Evolutionary conservation across 2,888 invertebrate genomes (phyloP).

Genomic region (Aquatica leii): DNA sequence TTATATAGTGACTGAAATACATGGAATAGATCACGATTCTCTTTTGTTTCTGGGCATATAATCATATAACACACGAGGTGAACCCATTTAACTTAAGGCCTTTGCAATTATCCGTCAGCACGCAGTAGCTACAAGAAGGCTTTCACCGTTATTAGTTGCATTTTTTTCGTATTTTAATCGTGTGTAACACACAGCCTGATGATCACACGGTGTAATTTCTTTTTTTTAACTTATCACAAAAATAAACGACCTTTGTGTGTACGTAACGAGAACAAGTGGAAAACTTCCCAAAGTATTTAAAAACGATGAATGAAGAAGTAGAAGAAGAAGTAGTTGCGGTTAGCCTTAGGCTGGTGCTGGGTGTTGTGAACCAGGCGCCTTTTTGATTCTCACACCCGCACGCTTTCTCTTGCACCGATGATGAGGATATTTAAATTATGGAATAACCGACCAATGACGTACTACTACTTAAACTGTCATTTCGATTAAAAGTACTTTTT

Average conservation of each 20-base stretch:
- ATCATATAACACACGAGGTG: slow-evolving; percentile 22
- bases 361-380: slow-evolving; percentile 58
- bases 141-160: slow-evolving; percentile 33
- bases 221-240: neutral
- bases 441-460: slow-evolving; percentile 30
- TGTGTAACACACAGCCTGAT: slow-evolving; percentile 43
- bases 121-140: slow-evolving; percentile 36
- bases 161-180: slow-evolving; percentile 36
- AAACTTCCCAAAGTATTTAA: neutral
- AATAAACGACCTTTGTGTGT: neutral
- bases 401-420: slow-evolving; percentile 48
- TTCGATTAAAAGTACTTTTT: slow-evolving; percentile 27
- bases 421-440: slow-evolving; percentile 33
- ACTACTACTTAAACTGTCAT: slow-evolving; percentile 15
- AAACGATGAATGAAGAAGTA: slow-evolving; percentile 12
- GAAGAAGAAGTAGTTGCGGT: slow-evolving; percentile 28
- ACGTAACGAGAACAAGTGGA: neutral
- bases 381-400: slow-evolving; percentile 60
- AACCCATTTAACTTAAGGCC: slow-evolving; percentile 34
- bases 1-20: slow-evolving; percentile 26
- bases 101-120: slow-evolving; percentile 28
- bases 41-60: neutral
- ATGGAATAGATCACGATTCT: slow-evolving; percentile 30
- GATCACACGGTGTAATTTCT: slow-evolving; percentile 51
- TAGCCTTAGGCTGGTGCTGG: slow-evolving; percentile 51